Evolutionary conservation across 2,113 vertebrate species (phyloP).

Genomic region (Dissostichus mawsoni): DNA sequence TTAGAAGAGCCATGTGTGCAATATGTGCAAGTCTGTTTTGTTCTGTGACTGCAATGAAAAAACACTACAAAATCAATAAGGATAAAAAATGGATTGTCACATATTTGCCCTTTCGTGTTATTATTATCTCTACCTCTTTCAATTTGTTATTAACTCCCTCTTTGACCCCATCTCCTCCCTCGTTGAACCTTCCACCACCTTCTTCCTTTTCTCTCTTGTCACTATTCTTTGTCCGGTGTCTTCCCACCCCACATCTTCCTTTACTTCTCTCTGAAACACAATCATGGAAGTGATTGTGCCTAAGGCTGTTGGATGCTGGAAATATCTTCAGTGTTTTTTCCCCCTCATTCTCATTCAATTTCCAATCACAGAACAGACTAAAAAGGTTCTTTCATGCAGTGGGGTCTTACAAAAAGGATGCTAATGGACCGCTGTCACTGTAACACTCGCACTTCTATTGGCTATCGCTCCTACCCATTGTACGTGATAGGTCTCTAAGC

Average conservation of each 20-base stretch:
- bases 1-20: not conserved
- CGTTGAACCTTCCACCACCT: not conserved
- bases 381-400: not conserved
- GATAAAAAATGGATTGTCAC: constrained; percentile 19
- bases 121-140: constrained; percentile 15
- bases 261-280: not conserved
- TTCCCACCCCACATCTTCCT: not conserved
- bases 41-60: constrained; percentile 39
- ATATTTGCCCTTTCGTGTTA: constrained; percentile 28
- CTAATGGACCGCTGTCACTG: not conserved
- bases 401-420: not conserved
- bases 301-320: not conserved
- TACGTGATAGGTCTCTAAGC: no score
- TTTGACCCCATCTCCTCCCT: not conserved
- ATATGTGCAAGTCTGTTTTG: not conserved
- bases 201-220: not conserved
- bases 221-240: not conserved
- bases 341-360: not conserved
- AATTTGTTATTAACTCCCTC: constrained; percentile 1
- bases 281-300: constrained; percentile 30
- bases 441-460: no score
- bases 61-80: constrained; percentile 42
- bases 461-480: no score
- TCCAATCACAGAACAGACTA: not conserved
- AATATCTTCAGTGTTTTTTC: constrained; percentile 14